phyloP scores from a whole-genome alignment of 2,888 invertebrate species.

The Dioctria linearis region DNA sequence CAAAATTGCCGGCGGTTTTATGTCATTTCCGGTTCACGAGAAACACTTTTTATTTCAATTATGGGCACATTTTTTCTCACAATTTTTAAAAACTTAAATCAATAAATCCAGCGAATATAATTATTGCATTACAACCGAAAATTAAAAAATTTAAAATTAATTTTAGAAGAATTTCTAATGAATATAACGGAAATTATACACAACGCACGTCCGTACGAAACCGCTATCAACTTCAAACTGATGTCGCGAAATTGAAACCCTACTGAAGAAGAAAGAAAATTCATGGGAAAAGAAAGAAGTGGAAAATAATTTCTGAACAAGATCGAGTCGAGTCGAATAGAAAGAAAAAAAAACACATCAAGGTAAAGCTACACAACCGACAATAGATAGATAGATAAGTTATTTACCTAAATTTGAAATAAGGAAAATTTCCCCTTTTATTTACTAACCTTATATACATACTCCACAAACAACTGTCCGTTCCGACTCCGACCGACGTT shows the following conservation, averaged over 20 bases:
- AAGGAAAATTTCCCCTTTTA: conserved; percentile 23
- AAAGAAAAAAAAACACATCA: not conserved
- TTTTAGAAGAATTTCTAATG: no score
- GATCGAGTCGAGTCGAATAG: not conserved
- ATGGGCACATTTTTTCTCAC: no score
- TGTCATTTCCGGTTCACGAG: conserved; percentile 1
- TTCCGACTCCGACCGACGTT: no score
- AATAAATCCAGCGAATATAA: no score
- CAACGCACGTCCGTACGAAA: conserved; percentile 15
- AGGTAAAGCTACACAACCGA: not conserved
- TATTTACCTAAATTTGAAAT: no score
- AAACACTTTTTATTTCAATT: no score
- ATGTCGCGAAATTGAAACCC: not conserved
- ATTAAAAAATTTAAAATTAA: no score
- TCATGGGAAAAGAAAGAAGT: conserved; percentile 4
- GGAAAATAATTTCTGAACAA: conserved; percentile 18
- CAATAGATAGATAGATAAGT: not conserved
- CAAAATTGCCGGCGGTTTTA: conserved; percentile 27
- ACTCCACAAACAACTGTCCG: no score
- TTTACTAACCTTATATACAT: not conserved
- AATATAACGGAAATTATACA: not conserved
- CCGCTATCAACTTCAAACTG: conserved; percentile 37
- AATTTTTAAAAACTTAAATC: no score
- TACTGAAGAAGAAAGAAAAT: conserved; percentile 19
- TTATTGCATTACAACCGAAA: no score